A percentile compares a stretch with the other conserved stretches of the same genome.
These are phyloP conservation scores for Paralichthys olivaceus DNA, from an alignment of 2,113 vertebrate species.

Conservation along the genomic window DNA sequence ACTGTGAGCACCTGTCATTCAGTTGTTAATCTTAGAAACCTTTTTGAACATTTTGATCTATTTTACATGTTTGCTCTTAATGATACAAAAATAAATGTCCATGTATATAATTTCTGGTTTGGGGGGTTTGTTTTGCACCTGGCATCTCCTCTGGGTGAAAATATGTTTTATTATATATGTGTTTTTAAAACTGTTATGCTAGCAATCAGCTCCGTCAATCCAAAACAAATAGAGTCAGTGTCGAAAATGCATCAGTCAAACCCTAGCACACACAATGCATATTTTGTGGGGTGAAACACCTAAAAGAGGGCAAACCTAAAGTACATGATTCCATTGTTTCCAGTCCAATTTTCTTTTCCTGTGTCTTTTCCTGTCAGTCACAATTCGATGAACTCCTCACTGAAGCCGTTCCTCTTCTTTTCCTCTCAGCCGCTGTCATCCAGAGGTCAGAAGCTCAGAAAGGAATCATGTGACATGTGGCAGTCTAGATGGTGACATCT, in stretches of 20 bases:
- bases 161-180: not conserved
- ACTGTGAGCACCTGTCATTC: not conserved
- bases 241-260: slow-evolving; percentile 1
- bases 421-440: not conserved
- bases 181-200: not conserved
- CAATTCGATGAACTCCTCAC: not conserved
- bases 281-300: slow-evolving; percentile 9
- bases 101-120: not conserved
- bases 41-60: not conserved
- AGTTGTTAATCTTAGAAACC: not conserved
- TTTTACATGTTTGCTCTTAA: not conserved
- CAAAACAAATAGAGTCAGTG: not conserved
- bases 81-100: not conserved
- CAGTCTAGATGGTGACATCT: slow-evolving; percentile 63
- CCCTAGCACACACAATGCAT: not conserved
- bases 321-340: not conserved
- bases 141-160: not conserved
- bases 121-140: not conserved
- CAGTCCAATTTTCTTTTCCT: not conserved
- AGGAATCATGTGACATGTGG: not conserved
- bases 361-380: not conserved
- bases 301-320: not conserved
- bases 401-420: not conserved
- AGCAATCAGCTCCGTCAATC: not conserved
- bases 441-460: not conserved